A percentile compares a stretch with the other conserved stretches of the same genome.
Conservation (phyloP, 2,797 vertebrate genomes). For the Rhyacichthys aspro region DNA sequence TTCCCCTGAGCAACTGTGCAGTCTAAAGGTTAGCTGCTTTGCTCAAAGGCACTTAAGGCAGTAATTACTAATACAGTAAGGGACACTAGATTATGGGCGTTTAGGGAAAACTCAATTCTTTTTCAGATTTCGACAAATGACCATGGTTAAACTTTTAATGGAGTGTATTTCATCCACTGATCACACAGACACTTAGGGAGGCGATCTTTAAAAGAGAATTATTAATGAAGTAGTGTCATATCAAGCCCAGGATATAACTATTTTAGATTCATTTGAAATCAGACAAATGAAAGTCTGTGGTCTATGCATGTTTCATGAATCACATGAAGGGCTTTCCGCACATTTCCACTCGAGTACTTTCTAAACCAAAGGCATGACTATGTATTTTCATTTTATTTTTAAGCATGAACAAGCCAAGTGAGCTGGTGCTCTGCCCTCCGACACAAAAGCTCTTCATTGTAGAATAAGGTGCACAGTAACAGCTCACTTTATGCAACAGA, state of each 20-base stretch:
- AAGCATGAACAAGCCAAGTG: background rate
- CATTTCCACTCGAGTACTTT: constrained; percentile 19
- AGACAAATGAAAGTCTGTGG: constrained; percentile 26
- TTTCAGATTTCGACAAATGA: background rate
- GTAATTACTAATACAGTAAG: background rate
- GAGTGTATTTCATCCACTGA: constrained; percentile 15
- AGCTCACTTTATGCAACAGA: background rate
- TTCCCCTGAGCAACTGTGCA: background rate
- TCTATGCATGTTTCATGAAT: constrained; percentile 57
- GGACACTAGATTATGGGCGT: constrained; percentile 3
- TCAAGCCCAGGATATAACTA: constrained; percentile 20
- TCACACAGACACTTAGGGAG: constrained; percentile 16
- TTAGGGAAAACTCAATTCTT: background rate
- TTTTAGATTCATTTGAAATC: constrained; percentile 58
- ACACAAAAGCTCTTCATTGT: background rate
- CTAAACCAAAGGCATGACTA: background rate
- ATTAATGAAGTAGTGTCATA: constrained; percentile 51
- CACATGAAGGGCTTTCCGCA: constrained; percentile 1
- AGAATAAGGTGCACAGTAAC: too few species aligned
- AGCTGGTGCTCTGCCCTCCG: background rate
- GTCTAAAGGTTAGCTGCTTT: background rate
- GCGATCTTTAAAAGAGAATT: constrained; percentile 41
- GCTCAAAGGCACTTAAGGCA: background rate
- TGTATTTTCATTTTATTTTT: constrained; percentile 6
- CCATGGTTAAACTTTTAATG: constrained; percentile 10